A percentile compares a stretch with the other conserved stretches of the same genome.
Conservation (phyloP, 1,140 invertebrate species). For the Chrysomallon squamiferum region DNA sequence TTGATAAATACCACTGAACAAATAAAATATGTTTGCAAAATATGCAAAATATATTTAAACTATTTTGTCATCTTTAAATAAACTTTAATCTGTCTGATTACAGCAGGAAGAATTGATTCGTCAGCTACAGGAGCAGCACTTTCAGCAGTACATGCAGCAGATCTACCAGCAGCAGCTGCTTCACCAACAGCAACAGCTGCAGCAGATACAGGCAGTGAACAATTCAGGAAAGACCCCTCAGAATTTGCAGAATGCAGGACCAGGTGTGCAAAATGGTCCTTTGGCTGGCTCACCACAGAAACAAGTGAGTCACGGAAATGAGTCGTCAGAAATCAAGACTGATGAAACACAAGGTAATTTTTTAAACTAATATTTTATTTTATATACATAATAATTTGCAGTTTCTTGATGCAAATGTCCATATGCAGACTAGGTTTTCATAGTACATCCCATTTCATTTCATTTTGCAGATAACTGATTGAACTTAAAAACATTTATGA, state of each 20-base stretch:
- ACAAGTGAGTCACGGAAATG: background rate
- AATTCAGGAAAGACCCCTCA: background rate
- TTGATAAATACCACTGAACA: too few species aligned
- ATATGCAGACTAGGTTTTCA: too few species aligned
- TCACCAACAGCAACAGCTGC: constrained; percentile 60
- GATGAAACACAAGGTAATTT: constrained; percentile 24
- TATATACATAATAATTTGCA: too few species aligned
- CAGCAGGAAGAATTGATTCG: constrained; percentile 90
- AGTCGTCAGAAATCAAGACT: background rate
- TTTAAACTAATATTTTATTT: background rate
- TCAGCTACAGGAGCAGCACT: constrained; percentile 96
- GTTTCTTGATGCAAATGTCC: too few species aligned
- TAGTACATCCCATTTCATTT: too few species aligned
- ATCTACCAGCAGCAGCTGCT: constrained; percentile 69
- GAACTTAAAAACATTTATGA: too few species aligned
- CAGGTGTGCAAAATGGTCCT: constrained; percentile 6
- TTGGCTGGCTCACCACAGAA: constrained; percentile 13
- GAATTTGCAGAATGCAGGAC: background rate
- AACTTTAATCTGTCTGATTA: background rate
- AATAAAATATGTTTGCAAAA: too few species aligned
- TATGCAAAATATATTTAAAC: too few species aligned
- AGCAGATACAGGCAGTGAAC: constrained; percentile 34
- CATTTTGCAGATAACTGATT: too few species aligned
- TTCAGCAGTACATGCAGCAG: constrained; percentile 96
- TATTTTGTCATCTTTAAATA: too few species aligned